A percentile compares a stretch with the other conserved stretches of the same genome.
Evolutionary conservation across 1,140 invertebrate species (phyloP).

Genomic region (Laodelphax striatellus): DNA sequence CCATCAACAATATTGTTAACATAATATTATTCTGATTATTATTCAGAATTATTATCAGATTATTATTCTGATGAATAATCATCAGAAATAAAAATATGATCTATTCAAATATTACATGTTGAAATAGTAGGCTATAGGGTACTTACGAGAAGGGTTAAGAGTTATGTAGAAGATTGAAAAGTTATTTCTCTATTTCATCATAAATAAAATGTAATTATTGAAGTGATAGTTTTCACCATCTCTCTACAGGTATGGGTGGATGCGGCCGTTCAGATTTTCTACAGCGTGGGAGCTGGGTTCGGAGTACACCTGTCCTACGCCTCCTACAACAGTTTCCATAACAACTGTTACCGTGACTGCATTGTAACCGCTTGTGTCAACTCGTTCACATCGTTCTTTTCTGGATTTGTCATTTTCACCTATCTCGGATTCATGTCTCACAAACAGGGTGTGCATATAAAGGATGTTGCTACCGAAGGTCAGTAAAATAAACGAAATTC

Average conservation of each 20-base stretch:
- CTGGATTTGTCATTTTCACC: slow-evolving; percentile 89
- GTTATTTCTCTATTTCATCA: no score
- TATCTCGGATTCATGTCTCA: slow-evolving; percentile 86
- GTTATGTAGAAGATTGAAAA: no score
- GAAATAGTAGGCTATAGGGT: no score
- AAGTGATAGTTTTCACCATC: no score
- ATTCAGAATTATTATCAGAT: no score
- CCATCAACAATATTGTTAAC: no score
- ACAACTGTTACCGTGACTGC: slow-evolving; percentile 75
- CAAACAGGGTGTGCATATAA: slow-evolving; percentile 68
- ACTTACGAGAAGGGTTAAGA: no score
- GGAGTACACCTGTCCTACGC: slow-evolving; percentile 82
- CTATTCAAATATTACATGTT: no score
- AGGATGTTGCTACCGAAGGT: slow-evolving; percentile 78
- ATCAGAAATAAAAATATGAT: no score
- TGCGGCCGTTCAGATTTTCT: slow-evolving; percentile 84
- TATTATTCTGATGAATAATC: no score
- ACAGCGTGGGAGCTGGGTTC: slow-evolving; percentile 83
- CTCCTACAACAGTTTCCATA: slow-evolving; percentile 79
- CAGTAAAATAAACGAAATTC: slow-evolving; percentile 11
- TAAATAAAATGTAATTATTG: no score
- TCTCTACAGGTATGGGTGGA: slow-evolving; percentile 74
- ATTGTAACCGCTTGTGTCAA: slow-evolving; percentile 63
- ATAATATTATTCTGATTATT: no score
- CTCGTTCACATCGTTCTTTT: slow-evolving; percentile 80